A percentile compares a stretch with the other conserved stretches of the same genome.
Evolutionary conservation across 2,797 vertebrate genomes (phyloP).

Genomic region (Nyctalus aviator): DNA sequence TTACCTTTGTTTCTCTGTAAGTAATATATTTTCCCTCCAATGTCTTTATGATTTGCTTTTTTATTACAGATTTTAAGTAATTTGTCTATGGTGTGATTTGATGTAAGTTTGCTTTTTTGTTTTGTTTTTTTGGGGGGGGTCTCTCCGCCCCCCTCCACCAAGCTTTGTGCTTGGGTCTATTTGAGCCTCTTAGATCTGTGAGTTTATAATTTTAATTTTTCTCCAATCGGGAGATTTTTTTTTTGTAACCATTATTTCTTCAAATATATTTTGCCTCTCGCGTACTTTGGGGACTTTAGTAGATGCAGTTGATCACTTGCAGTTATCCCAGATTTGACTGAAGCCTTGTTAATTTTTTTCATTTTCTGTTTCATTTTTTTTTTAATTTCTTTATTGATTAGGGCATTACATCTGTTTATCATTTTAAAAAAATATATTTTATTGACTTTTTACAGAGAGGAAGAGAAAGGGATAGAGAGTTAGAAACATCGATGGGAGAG

Average conservation of each 20-base stretch:
- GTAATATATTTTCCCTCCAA: neutral
- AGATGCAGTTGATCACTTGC: neutral
- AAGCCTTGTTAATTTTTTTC: neutral
- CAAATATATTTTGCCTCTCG: neutral
- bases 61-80: neutral
- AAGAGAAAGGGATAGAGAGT: no score
- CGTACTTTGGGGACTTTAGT: neutral
- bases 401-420: neutral
- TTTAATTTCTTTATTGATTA: no score
- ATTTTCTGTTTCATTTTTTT: neutral
- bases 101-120: neutral
- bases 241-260: neutral
- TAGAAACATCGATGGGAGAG: no score
- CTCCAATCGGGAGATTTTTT: neutral
- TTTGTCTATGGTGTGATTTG: neutral
- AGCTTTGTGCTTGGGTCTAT: neutral
- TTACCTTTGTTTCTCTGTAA: slow-evolving; percentile 3
- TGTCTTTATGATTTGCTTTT: neutral
- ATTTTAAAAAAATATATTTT: no score
- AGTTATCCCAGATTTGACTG: neutral
- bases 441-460: no score
- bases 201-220: slow-evolving; percentile 11
- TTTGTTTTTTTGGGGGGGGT: no score
- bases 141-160: accelerated
- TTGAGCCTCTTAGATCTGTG: neutral